These are phyloP conservation scores for Cynopterus sphinx DNA, from an alignment of 2,797 vertebrate species.

Conservation along the genomic window DNA sequence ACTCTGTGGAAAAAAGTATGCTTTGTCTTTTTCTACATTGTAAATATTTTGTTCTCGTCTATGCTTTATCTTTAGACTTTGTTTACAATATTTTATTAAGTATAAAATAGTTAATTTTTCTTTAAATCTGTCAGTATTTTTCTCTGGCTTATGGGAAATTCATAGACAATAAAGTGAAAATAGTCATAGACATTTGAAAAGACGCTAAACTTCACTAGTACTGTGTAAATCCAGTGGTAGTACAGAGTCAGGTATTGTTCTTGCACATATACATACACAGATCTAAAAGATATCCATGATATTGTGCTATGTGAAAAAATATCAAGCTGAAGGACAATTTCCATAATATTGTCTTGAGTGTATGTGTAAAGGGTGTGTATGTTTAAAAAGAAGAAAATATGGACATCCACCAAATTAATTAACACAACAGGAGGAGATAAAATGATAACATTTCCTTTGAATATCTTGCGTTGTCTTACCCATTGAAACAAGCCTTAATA, in stretches of 20 bases:
- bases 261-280: not conserved
- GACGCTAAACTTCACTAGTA: not conserved
- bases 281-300: not conserved
- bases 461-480: not conserved
- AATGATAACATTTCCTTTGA: not conserved
- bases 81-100: not conserved
- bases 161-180: not conserved
- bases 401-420: not conserved
- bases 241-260: not conserved
- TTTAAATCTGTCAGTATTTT: not conserved
- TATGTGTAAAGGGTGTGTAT: not conserved
- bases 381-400: not conserved
- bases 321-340: conserved; percentile 21
- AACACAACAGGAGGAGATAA: not conserved
- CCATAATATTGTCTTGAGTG: not conserved
- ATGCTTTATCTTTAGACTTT: not conserved
- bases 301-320: not conserved
- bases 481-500: not conserved
- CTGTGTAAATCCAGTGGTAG: not conserved
- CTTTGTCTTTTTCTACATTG: not conserved
- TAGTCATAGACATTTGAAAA: not conserved
- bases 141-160: not conserved
- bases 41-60: conserved; percentile 12
- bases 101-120: not conserved
- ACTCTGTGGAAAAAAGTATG: not conserved